phyloP scores from a whole-genome alignment of 2,797 vertebrate genomes.

The Gambelia wislizenii region DNA sequence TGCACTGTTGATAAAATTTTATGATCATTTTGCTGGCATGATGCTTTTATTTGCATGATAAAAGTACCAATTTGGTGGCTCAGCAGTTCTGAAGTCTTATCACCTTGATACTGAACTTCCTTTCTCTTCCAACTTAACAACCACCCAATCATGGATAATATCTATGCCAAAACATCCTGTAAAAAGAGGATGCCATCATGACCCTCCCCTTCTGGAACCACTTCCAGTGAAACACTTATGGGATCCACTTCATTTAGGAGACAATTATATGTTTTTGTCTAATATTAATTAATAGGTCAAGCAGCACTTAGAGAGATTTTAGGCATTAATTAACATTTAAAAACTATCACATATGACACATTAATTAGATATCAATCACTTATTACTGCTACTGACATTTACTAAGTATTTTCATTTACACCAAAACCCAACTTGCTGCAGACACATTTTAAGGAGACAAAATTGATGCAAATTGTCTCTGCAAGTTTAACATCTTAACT shows the following conservation, averaged over 20 bases:
- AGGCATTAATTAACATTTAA: constrained; percentile 79
- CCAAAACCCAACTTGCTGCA: constrained; percentile 42
- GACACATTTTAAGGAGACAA: constrained; percentile 57
- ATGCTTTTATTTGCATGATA: neutral
- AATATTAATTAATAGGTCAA: constrained; percentile 77
- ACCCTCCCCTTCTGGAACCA: constrained; percentile 45
- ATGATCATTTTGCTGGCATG: neutral
- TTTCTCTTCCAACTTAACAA: neutral
- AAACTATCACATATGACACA: constrained; percentile 73
- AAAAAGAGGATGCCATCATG: constrained; percentile 40
- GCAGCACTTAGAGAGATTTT: constrained; percentile 74
- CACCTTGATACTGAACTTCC: neutral
- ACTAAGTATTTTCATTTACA: constrained; percentile 75
- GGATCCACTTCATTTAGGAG: constrained; percentile 71
- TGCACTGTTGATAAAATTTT: neutral
- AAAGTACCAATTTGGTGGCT: neutral
- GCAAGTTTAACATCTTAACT: constrained; percentile 51
- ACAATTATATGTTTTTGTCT: constrained; percentile 74
- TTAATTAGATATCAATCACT: constrained; percentile 79
- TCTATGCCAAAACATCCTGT: neutral
- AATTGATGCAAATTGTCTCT: constrained; percentile 52
- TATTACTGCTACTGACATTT: constrained; percentile 77
- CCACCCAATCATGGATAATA: constrained; percentile 36
- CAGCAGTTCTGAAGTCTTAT: neutral
- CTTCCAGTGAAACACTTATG: constrained; percentile 56